A percentile compares a stretch with the other conserved stretches of the same genome.
Evolutionary conservation across 2,113 vertebrate species (phyloP).

Genomic region (Guaruba guarouba): DNA sequence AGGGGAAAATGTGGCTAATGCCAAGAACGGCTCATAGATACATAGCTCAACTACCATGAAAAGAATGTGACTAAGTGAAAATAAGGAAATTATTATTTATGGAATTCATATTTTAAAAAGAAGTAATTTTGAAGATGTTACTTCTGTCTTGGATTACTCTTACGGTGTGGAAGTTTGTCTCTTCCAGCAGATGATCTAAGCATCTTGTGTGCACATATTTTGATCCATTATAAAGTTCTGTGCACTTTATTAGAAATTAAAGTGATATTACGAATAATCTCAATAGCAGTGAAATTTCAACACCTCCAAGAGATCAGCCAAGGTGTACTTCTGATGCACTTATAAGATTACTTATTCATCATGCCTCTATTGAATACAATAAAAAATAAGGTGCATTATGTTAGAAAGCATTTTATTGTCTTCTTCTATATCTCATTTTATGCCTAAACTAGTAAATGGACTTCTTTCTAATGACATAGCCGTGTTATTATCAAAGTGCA

Average conservation of each 20-base stretch:
- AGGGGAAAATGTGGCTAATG: conserved; percentile 7
- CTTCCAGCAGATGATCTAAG: conserved; percentile 1
- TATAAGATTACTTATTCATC: conserved; percentile 91
- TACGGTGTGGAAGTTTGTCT: neutral
- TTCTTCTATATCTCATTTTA: conserved; percentile 90
- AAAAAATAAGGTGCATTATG: conserved; percentile 74
- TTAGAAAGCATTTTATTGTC: conserved; percentile 90
- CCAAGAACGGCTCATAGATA: neutral
- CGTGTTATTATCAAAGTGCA: conserved; percentile 92
- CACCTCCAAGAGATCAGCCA: conserved; percentile 51
- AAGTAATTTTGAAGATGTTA: neutral
- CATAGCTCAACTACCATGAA: neutral
- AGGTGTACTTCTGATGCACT: conserved; percentile 80
- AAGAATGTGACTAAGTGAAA: neutral
- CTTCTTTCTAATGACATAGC: conserved; percentile 91
- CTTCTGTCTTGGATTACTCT: neutral
- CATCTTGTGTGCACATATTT: conserved; percentile 1
- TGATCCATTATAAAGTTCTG: conserved; percentile 21
- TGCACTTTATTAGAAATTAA: conserved; percentile 44
- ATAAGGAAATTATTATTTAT: conserved; percentile 9
- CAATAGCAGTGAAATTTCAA: conserved; percentile 11
- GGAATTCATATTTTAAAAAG: neutral
- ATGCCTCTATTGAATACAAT: conserved; percentile 83
- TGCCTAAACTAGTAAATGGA: conserved; percentile 85
- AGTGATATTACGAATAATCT: conserved; percentile 14